These are phyloP conservation scores for Leptonema lineaticorne DNA, from an alignment of 1,140 invertebrate genomes.

Conservation along the genomic window DNA sequence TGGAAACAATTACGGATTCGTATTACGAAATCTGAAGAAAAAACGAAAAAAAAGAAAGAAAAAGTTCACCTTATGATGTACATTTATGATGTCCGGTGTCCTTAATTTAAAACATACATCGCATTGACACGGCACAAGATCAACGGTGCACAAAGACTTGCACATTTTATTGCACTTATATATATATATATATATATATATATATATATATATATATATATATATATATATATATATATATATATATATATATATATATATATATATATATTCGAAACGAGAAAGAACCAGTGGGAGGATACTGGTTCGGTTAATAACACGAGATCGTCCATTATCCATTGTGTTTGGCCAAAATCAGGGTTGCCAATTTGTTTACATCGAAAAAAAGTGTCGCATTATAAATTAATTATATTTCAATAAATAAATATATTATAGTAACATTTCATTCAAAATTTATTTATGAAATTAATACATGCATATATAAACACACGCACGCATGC, in stretches of 20 bases:
- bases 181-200: no score
- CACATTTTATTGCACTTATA: no score
- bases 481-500: no score
- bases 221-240: no score
- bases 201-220: no score
- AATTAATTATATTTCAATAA: neutral
- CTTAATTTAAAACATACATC: conserved; percentile 11
- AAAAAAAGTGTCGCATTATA: neutral
- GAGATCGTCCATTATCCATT: conserved; percentile 31
- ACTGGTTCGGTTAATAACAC: conserved; percentile 27
- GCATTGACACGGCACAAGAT: conserved; percentile 15
- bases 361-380: neutral
- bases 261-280: neutral
- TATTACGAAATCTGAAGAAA: no score
- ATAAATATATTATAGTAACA: no score
- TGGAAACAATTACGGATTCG: no score
- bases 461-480: no score
- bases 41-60: no score
- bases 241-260: neutral
- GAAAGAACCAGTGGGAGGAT: conserved; percentile 19
- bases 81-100: neutral
- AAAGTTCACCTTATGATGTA: neutral
- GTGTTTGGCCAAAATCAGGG: conserved; percentile 8
- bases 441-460: no score
- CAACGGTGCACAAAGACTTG: no score